Evolutionary conservation across 2,888 invertebrate species (phyloP), one percentile per base, ranked within the genome.

Genomic region (Drosophila anomalata): DNA sequence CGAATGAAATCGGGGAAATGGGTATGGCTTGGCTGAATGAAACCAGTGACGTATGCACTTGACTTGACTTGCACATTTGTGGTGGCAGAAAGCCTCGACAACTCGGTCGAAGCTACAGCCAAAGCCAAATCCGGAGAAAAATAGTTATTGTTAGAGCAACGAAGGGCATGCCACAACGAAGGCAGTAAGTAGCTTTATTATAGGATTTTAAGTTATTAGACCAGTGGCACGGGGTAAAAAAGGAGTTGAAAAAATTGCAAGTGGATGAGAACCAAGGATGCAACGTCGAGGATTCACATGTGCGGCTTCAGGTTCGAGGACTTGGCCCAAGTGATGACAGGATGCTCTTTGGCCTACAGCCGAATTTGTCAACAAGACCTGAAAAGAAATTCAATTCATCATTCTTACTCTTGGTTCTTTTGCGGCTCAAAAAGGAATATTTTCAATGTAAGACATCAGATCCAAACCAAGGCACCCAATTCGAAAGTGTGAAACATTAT

Each of bases 11-110:
- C 39, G 11, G 44, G 14, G 17, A 17, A n/a, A 33, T 42, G 47
- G 39, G 50, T n/a, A 6, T 9, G 66, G 22, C 52, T 52, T 48
- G 22, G 47, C 48, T 72, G 62, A 74, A 79, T 59, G 74, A 61
- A 73, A 56, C 53, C 76, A 68, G 54, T 82, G 81, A 82, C 88
- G 77, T 82, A 82, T 82, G 88, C 83, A 87, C 86, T 82, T 85
- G 86, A 83, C 80, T 83, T 83, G 87, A 85, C 82, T 85, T 82
- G 77, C 83, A 80, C 80, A 82, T 85, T 87, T 85, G 86, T 61
- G 79, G 76, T 63, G 68, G 74, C 73, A 65, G 71, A 57, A 65
- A 54, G 82, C 62, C 76, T 66, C 50, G 52, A 44, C 52, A 65
- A 75, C 83, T 79, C 88, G 71, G 75, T 79, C 77, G 77, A 51